phyloP scores from a whole-genome alignment of 1,140 invertebrate genomes.

The Harpegnathos saltator region DNA sequence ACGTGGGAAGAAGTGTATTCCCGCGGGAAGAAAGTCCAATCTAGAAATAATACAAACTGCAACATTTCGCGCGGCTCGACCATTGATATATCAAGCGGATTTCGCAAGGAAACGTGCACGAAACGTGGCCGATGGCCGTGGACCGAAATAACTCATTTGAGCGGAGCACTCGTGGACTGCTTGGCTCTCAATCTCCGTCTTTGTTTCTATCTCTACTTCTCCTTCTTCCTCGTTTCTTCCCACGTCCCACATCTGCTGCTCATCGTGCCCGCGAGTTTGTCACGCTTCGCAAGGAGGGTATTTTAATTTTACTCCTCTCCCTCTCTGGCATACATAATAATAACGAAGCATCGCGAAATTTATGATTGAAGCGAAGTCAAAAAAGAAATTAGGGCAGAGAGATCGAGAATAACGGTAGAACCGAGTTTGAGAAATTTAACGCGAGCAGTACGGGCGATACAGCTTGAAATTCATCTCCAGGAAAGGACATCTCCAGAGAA shows the following conservation, averaged over 20 bases:
- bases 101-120: constrained; percentile 75
- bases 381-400: too few relatives aligned
- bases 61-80: constrained; percentile 41
- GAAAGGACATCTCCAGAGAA: too few relatives aligned
- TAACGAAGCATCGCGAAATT: too few relatives aligned
- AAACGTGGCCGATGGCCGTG: constrained; percentile 74
- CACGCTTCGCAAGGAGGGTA: neutral
- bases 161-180: constrained; percentile 64
- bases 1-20: constrained; percentile 4
- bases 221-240: constrained; percentile 32
- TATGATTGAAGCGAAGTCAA: too few relatives aligned
- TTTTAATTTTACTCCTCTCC: constrained; percentile 1
- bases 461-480: too few relatives aligned
- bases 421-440: too few relatives aligned
- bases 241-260: constrained; percentile 17
- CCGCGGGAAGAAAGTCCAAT: constrained; percentile 14
- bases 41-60: constrained; percentile 65
- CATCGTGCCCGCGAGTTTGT: constrained; percentile 10
- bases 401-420: too few relatives aligned
- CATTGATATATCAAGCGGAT: constrained; percentile 76
- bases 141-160: constrained; percentile 74
- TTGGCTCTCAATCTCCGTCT: constrained; percentile 58
- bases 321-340: too few relatives aligned
- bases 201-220: constrained; percentile 22
- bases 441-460: too few relatives aligned